phyloP scores from a whole-genome alignment of 2,797 vertebrate species.

The Ctenosaura bakeri region DNA sequence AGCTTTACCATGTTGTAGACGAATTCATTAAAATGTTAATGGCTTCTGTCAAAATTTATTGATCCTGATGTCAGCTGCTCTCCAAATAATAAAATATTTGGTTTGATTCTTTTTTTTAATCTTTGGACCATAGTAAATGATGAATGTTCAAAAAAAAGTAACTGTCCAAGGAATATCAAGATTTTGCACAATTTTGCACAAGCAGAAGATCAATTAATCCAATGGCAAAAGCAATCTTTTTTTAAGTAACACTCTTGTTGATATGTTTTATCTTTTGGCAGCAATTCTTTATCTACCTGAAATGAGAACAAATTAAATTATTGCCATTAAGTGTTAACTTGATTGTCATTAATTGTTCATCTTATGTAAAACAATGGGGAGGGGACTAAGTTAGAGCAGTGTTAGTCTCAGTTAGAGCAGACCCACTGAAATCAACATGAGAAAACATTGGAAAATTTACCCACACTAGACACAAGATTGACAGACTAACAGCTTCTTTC shows the following conservation, averaged over 20 bases:
- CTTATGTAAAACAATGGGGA: background rate
- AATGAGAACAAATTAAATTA: background rate
- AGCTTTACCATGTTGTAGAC: conserved; percentile 77
- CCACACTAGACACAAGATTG: too few relatives aligned
- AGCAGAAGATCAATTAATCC: conserved; percentile 1
- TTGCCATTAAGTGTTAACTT: background rate
- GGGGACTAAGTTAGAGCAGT: too few relatives aligned
- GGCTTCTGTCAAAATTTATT: conserved; percentile 82
- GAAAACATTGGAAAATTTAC: too few relatives aligned
- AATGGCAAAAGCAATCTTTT: background rate
- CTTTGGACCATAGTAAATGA: conserved; percentile 62
- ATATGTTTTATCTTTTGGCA: background rate
- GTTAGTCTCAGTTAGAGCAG: too few relatives aligned
- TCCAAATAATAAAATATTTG: conserved; percentile 77
- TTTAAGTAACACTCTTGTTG: background rate
- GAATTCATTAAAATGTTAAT: conserved; percentile 84
- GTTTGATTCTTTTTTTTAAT: conserved; percentile 56
- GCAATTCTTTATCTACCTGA: background rate
- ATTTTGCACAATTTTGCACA: background rate
- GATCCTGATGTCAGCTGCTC: conserved; percentile 81
- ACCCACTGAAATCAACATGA: too few relatives aligned
- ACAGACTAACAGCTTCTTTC: too few relatives aligned
- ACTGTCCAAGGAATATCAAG: conserved; percentile 37
- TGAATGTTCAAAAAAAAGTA: conserved; percentile 64
- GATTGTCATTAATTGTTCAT: background rate